Percentiles rank a stretch among this genome's conserved stretches.
Conservation (phyloP, 2,888 invertebrate genomes). For the Caradrina kadenii region DNA sequence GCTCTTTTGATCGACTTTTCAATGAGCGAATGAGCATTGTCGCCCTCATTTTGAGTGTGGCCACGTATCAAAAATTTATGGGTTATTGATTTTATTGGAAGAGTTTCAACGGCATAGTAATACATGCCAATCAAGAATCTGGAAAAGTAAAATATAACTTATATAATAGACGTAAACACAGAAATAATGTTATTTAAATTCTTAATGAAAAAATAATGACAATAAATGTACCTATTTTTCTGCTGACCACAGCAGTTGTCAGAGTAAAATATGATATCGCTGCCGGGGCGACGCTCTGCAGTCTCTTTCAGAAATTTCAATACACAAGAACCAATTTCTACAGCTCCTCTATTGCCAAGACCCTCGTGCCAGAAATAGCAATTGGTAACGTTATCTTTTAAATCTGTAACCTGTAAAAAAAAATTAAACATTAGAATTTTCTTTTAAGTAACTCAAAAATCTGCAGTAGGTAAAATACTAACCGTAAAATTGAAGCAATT, state of each 20-base stretch:
- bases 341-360: not conserved
- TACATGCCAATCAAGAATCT: too few species aligned
- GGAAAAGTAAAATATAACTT: too few species aligned
- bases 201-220: not conserved
- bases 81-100: slow-evolving; percentile 39
- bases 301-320: slow-evolving; percentile 1
- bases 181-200: too few species aligned
- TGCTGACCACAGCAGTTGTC: slow-evolving; percentile 1
- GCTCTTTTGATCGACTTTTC: slow-evolving; percentile 50
- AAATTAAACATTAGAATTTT: not conserved
- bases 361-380: too few species aligned
- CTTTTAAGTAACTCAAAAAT: not conserved
- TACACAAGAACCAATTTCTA: slow-evolving; percentile 3
- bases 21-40: slow-evolving; percentile 56
- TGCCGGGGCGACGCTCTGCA: not conserved
- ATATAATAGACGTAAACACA: too few species aligned
- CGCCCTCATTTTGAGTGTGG: slow-evolving; percentile 58
- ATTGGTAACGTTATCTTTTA: not conserved
- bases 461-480: not conserved
- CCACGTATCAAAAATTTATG: slow-evolving; percentile 46
- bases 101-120: not conserved
- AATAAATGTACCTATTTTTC: not conserved
- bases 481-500: not conserved
- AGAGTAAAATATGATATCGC: slow-evolving; percentile 1
- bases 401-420: too few species aligned